phyloP scores from a whole-genome alignment of 2,888 invertebrate genomes.

The Caenorhabditis imperialis region DNA sequence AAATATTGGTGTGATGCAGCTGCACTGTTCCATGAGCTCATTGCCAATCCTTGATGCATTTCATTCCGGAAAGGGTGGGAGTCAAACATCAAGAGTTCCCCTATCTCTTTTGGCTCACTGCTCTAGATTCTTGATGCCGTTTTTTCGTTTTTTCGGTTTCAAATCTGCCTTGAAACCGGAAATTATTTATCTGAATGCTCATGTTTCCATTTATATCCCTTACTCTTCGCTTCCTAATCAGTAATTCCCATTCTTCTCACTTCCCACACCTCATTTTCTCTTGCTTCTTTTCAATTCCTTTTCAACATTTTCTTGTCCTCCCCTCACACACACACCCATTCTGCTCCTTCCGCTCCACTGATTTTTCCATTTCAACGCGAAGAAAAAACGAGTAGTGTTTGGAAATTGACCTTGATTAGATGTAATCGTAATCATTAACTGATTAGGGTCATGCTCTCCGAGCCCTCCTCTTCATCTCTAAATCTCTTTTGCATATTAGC shows the following conservation, averaged over 20 bases:
- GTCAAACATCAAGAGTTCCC: slow-evolving; percentile 11
- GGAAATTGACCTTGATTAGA: slow-evolving; percentile 30
- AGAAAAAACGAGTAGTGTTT: too few relatives aligned
- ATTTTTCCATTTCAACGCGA: slow-evolving; percentile 8
- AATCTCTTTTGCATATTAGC: too few relatives aligned
- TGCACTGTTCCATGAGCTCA: background rate
- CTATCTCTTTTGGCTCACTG: background rate
- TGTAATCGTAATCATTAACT: slow-evolving; percentile 1
- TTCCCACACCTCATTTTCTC: slow-evolving; percentile 2
- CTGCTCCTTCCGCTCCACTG: slow-evolving; percentile 46
- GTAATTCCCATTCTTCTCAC: slow-evolving; percentile 17
- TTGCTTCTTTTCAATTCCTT: slow-evolving; percentile 19
- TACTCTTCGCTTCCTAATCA: slow-evolving; percentile 19
- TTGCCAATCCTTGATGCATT: background rate
- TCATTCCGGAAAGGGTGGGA: slow-evolving; percentile 7
- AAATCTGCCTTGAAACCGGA: too few relatives aligned
- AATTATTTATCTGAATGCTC: background rate
- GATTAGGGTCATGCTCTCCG: background rate
- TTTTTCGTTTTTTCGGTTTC: too few relatives aligned
- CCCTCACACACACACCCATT: slow-evolving; percentile 5
- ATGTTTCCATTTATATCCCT: slow-evolving; percentile 6
- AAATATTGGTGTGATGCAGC: background rate
- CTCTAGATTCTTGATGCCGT: too few relatives aligned
- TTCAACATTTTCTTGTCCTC: slow-evolving; percentile 14
- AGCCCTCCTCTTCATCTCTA: too few relatives aligned